Evolutionary conservation across 2,888 invertebrate genomes (phyloP).

Genomic region (Heliconius ethilla): DNA sequence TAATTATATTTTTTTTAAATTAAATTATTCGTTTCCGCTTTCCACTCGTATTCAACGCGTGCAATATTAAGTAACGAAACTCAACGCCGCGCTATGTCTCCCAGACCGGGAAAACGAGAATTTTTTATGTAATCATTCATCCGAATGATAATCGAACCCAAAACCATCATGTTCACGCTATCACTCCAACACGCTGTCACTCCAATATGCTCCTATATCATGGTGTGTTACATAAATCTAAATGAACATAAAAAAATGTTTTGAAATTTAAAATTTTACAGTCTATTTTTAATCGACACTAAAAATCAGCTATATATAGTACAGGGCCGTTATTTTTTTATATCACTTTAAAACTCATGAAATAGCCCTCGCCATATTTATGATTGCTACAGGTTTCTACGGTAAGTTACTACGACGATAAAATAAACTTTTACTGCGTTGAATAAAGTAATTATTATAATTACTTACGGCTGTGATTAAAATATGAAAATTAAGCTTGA

Average conservation of each 20-base stretch:
- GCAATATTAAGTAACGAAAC: no score
- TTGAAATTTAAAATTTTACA: background rate
- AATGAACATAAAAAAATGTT: no score
- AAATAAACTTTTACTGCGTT: conserved; percentile 12
- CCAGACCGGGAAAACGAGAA: no score
- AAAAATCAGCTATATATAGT: background rate
- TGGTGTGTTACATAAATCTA: no score
- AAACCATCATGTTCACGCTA: background rate
- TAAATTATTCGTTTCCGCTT: no score
- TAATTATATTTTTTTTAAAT: no score
- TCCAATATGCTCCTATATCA: no score
- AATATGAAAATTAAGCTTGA: background rate
- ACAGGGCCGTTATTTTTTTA: background rate
- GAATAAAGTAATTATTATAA: conserved; percentile 5
- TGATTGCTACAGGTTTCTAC: background rate
- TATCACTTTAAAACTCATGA: conserved; percentile 7
- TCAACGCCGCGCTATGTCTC: no score
- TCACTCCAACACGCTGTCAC: no score
- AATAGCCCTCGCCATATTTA: conserved; percentile 1
- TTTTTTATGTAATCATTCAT: no score
- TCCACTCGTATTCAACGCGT: no score
- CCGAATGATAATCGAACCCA: background rate
- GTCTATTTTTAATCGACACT: background rate
- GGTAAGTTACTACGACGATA: conserved; percentile 1
- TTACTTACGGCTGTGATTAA: background rate